A percentile compares a stretch with the other conserved stretches of the same genome.
Evolutionary conservation across 1,140 invertebrate species (phyloP).

Genomic region (Sarcophaga peregrina): DNA sequence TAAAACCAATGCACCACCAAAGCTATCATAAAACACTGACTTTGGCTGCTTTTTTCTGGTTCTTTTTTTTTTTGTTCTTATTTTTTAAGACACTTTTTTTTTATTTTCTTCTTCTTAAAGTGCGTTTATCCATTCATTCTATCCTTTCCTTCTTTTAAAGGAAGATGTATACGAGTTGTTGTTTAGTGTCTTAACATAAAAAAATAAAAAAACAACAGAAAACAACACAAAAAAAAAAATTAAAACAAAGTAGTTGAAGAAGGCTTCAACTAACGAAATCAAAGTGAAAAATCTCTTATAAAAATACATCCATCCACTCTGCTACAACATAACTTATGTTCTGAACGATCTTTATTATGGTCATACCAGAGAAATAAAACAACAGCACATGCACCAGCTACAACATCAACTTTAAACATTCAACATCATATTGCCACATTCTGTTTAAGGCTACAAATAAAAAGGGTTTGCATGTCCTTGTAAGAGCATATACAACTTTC

Average conservation of each 20-base stretch:
- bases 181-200: no score
- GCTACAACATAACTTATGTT: conserved; percentile 59
- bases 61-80: no score
- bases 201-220: no score
- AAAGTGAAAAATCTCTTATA: conserved; percentile 1
- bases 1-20: conserved; percentile 59
- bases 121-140: no score
- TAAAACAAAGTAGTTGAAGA: not conserved
- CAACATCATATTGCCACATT: not conserved
- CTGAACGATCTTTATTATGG: conserved; percentile 65
- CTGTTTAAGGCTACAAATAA: no score
- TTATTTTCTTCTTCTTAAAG: not conserved
- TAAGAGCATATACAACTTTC: no score
- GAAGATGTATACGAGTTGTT: not conserved
- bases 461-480: no score
- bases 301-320: not conserved
- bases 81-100: not conserved
- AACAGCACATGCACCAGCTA: no score
- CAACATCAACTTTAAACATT: no score
- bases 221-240: no score
- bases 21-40: conserved; percentile 13
- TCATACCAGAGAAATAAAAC: conserved; percentile 46
- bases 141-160: not conserved
- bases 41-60: not conserved
- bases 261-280: not conserved